Conservation (phyloP, 2,888 invertebrate species). For the Ypsolopha scabrella region DNA sequence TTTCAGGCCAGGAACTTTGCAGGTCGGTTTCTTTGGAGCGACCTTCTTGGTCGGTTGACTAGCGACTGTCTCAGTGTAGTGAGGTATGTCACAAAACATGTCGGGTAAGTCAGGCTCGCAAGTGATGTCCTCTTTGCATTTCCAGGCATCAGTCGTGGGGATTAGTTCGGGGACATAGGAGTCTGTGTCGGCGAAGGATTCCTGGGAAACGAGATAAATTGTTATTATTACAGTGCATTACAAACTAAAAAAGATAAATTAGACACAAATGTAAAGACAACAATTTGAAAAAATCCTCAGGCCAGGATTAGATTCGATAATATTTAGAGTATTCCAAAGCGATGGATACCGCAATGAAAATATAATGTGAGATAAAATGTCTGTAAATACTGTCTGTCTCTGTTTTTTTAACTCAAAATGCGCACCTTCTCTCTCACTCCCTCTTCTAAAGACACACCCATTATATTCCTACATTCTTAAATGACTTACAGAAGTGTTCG, state of each 20-base stretch:
- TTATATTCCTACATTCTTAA: not conserved
- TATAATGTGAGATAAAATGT: slow-evolving; percentile 5
- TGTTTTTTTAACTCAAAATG: too few species aligned
- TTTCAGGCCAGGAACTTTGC: slow-evolving; percentile 36
- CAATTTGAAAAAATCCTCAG: too few species aligned
- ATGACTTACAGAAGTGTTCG: not conserved
- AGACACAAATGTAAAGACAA: too few species aligned
- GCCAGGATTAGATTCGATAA: too few species aligned
- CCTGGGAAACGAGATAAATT: too few species aligned
- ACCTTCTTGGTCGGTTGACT: slow-evolving; percentile 10
- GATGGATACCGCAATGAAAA: too few species aligned
- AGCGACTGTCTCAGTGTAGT: not conserved
- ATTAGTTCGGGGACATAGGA: not conserved
- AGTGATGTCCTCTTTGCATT: not conserved
- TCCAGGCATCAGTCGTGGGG: not conserved
- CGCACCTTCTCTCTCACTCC: too few species aligned
- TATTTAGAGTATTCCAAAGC: too few species aligned
- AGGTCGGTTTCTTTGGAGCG: slow-evolving; percentile 24
- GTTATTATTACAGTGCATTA: too few species aligned
- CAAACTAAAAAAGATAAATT: too few species aligned
- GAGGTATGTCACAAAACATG: not conserved
- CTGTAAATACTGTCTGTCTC: too few species aligned
- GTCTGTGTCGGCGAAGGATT: slow-evolving; percentile 29
- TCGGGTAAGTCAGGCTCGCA: not conserved
- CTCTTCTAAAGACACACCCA: too few species aligned